These are phyloP conservation scores for Vannuccia rotundouncinata DNA, from an alignment of 2,888 invertebrate species.

Conservation along the genomic window DNA sequence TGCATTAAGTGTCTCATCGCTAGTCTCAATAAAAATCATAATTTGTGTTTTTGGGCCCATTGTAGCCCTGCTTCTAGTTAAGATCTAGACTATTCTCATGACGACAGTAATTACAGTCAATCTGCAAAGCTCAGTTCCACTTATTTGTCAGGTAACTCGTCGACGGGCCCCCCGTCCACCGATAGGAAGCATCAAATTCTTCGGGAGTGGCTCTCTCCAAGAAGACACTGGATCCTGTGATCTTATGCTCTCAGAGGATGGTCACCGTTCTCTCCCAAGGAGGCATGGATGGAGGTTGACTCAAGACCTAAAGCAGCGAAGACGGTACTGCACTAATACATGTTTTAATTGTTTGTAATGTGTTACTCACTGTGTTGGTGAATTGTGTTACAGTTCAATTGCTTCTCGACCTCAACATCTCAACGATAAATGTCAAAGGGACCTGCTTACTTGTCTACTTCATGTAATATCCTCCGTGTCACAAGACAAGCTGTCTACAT, in stretches of 20 bases:
- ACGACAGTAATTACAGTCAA: not conserved
- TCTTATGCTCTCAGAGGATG: not conserved
- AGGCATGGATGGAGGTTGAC: not conserved
- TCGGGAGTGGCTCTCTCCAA: not conserved
- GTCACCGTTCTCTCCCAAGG: not conserved
- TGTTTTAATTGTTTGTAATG: too few species aligned
- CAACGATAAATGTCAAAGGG: slow-evolving; percentile 57
- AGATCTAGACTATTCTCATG: not conserved
- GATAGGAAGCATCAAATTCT: not conserved
- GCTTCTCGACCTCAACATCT: slow-evolving; percentile 38
- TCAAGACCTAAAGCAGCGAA: not conserved
- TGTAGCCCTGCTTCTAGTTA: too few species aligned
- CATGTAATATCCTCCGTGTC: slow-evolving; percentile 69
- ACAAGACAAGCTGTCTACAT: slow-evolving; percentile 71
- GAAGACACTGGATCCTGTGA: not conserved
- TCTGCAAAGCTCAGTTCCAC: not conserved
- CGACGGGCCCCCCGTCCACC: not conserved
- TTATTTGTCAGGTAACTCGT: not conserved
- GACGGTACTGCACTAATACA: too few species aligned
- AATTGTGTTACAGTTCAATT: not conserved
- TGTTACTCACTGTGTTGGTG: too few species aligned
- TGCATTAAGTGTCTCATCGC: too few species aligned
- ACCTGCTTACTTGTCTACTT: slow-evolving; percentile 77
- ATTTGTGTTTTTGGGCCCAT: too few species aligned
- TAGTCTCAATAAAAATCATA: too few species aligned